phyloP scores from a whole-genome alignment of 2,113 vertebrate species.

The Apodemus sylvaticus region DNA sequence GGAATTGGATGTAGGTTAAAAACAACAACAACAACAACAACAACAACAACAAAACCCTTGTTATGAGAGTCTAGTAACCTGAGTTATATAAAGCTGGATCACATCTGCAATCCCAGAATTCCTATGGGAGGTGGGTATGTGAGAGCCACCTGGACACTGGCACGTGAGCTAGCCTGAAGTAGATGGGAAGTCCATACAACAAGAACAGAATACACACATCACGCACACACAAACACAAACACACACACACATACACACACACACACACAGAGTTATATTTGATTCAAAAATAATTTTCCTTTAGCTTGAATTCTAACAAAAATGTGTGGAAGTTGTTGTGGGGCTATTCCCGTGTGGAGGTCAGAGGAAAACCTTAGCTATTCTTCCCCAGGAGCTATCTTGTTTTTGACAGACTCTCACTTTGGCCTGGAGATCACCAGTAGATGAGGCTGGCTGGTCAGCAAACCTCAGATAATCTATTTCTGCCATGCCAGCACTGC shows the following conservation, averaged over 20 bases:
- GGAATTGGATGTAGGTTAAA: neutral
- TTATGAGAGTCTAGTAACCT: too few species aligned
- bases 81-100: neutral
- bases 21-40: too few species aligned
- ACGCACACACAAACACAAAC: neutral
- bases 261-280: neutral
- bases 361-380: neutral
- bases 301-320: neutral
- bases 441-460: neutral
- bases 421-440: neutral
- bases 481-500: neutral
- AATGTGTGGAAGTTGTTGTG: neutral
- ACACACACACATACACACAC: neutral
- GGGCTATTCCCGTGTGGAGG: too few species aligned
- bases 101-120: too few species aligned
- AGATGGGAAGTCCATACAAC: too few species aligned
- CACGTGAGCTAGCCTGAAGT: neutral
- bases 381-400: too few species aligned
- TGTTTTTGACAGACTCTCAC: neutral
- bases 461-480: neutral
- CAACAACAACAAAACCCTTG: too few species aligned
- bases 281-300: conserved; percentile 3
- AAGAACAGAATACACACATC: too few species aligned
- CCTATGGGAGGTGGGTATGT: neutral
- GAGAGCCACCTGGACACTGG: neutral